Conservation (phyloP, 64 coral and sea anemone species). For the Exaiptasia diaphana region DNA sequence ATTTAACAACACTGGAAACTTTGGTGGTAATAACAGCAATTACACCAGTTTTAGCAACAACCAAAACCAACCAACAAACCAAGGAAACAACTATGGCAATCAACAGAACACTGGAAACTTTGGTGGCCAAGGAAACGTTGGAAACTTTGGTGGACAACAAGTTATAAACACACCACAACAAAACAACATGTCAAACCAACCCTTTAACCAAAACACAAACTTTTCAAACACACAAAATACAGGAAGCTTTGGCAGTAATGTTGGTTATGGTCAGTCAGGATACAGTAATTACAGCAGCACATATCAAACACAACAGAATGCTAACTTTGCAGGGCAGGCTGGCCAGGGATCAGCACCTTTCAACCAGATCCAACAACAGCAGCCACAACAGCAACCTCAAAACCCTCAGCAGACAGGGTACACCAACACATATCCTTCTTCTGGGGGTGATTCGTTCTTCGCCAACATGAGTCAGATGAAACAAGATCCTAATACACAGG, state of each 20-base stretch:
- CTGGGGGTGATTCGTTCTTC: slow-evolving; percentile 68
- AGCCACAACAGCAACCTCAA: slow-evolving; percentile 46
- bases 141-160: slow-evolving; percentile 56
- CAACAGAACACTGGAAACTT: slow-evolving; percentile 71
- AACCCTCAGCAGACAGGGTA: slow-evolving; percentile 56
- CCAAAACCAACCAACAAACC: background rate
- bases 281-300: slow-evolving; percentile 47
- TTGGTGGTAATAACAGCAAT: slow-evolving; percentile 34
- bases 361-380: slow-evolving; percentile 51
- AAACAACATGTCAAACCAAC: slow-evolving; percentile 29
- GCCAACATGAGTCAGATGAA: slow-evolving; percentile 73
- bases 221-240: slow-evolving; percentile 37
- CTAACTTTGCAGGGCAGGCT: slow-evolving; percentile 39
- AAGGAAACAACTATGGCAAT: slow-evolving; percentile 62
- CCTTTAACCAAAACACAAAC: slow-evolving; percentile 15
- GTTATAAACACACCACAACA: slow-evolving; percentile 23
- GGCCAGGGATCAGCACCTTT: slow-evolving; percentile 34
- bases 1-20: slow-evolving; percentile 5
- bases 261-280: slow-evolving; percentile 17
- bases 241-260: slow-evolving; percentile 53
- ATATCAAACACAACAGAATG: slow-evolving; percentile 28
- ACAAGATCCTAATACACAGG: slow-evolving; percentile 45
- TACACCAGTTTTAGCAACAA: slow-evolving; percentile 40
- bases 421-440: slow-evolving; percentile 43
- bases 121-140: slow-evolving; percentile 60